A percentile compares a stretch with the other conserved stretches of the same genome.
Conservation (phyloP, 2,888 invertebrate genomes). For the Drepanosiphum platanoidis region DNA sequence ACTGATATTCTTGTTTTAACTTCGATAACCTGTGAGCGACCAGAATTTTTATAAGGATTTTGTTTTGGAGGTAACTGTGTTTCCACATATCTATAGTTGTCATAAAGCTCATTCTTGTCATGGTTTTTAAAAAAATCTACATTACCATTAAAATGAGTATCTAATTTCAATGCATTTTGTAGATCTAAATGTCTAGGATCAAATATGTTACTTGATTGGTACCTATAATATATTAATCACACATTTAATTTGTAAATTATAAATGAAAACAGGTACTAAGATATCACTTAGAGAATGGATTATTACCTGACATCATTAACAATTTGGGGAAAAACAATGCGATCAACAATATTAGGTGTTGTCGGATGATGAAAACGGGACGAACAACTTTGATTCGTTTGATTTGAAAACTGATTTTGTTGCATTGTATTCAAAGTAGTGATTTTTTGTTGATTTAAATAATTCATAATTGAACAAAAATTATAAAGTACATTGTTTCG, state of each 20-base stretch:
- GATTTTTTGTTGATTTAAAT: constrained; percentile 63
- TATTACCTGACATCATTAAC: constrained; percentile 63
- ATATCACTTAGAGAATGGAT: constrained; percentile 1
- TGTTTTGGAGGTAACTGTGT: constrained; percentile 38
- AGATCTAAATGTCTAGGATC: constrained; percentile 51
- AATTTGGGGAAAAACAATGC: constrained; percentile 63
- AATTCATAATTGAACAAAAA: constrained; percentile 60
- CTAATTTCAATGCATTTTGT: constrained; percentile 55
- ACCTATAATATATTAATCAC: constrained; percentile 29
- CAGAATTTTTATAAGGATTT: constrained; percentile 47
- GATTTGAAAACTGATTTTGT: constrained; percentile 64
- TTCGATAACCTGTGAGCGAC: constrained; percentile 44
- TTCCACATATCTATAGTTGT: constrained; percentile 41
- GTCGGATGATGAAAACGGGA: constrained; percentile 62
- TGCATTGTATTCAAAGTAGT: constrained; percentile 63
- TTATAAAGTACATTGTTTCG: neutral
- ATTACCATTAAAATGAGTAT: constrained; percentile 57
- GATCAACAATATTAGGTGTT: constrained; percentile 63
- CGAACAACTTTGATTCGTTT: constrained; percentile 63
- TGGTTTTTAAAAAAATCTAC: constrained; percentile 58
- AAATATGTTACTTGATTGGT: constrained; percentile 51
- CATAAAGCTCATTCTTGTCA: constrained; percentile 58
- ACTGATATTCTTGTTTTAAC: constrained; percentile 62
- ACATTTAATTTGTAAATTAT: neutral
- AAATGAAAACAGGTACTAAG: neutral